Conservation (phyloP, 2,888 invertebrate genomes). For the Harpalus rufipes region DNA sequence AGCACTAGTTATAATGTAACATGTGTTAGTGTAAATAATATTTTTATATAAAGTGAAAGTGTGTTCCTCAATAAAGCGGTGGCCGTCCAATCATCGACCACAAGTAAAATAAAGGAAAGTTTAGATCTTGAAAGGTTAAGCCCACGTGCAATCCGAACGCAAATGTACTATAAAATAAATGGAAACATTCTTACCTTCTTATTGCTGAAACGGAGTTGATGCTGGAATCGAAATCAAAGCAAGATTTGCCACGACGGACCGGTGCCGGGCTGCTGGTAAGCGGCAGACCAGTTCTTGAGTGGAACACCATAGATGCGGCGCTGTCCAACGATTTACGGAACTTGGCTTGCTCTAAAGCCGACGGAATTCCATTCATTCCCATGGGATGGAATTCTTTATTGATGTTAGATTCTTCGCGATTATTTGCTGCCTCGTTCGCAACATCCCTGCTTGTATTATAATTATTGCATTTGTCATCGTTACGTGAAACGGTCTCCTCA, state of each 20-base stretch:
- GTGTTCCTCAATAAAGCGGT: too few relatives aligned
- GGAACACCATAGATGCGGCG: constrained; percentile 91
- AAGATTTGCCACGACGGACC: constrained; percentile 85
- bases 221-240: constrained; percentile 91
- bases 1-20: too few relatives aligned
- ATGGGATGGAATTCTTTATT: constrained; percentile 60
- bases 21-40: too few relatives aligned
- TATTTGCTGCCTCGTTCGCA: constrained; percentile 67
- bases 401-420: constrained; percentile 58
- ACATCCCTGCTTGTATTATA: constrained; percentile 64
- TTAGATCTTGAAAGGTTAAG: too few relatives aligned
- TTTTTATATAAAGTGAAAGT: too few relatives aligned
- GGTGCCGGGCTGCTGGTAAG: constrained; percentile 93
- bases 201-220: constrained; percentile 89
- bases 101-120: too few relatives aligned
- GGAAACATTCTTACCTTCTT: constrained; percentile 81
- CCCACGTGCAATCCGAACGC: too few relatives aligned
- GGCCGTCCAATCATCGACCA: too few relatives aligned
- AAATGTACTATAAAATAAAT: too few relatives aligned
- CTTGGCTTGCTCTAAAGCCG: constrained; percentile 84
- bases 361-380: constrained; percentile 80
- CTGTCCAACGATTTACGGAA: constrained; percentile 87
- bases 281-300: constrained; percentile 88
- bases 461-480: constrained; percentile 72
- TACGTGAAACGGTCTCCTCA: constrained; percentile 67